Evolutionary conservation across 2,113 vertebrate species (phyloP).

Genomic region (Peromyscus maniculatus): DNA sequence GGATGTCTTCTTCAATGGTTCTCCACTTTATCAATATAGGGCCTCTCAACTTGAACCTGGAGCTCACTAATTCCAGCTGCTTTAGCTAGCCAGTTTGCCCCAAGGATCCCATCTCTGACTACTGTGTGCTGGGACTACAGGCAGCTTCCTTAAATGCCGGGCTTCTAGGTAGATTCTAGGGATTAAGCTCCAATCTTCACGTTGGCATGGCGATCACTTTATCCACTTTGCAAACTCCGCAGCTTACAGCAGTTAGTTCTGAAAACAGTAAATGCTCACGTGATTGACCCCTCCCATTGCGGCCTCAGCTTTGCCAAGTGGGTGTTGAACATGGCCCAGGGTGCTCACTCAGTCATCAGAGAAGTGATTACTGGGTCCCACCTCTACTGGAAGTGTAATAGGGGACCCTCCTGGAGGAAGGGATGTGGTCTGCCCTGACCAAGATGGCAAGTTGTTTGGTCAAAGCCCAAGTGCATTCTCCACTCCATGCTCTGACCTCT

Average conservation of each 20-base stretch:
- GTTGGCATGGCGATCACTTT: neutral
- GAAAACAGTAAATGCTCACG: neutral
- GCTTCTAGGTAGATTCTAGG: neutral
- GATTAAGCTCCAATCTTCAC: neutral
- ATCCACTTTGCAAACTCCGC: neutral
- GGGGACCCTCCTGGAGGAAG: neutral
- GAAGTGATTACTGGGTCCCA: neutral
- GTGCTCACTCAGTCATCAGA: neutral
- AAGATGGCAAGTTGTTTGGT: rapidly evolving
- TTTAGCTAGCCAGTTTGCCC: neutral
- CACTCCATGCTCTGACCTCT: too few relatives aligned
- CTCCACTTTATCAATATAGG: neutral
- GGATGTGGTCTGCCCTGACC: neutral
- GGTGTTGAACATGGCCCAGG: too few relatives aligned
- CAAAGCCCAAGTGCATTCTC: neutral
- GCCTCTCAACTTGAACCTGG: neutral
- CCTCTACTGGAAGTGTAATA: rapidly evolving
- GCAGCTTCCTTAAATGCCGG: neutral
- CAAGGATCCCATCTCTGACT: neutral
- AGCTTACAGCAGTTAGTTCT: neutral
- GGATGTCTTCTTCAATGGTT: neutral
- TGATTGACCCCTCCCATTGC: neutral
- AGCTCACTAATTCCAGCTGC: neutral
- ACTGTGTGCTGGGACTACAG: neutral
- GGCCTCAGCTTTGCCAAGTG: neutral